Evolutionary conservation across 2,113 vertebrate species (phyloP).

Genomic region (Eudyptes chrysolophus): DNA sequence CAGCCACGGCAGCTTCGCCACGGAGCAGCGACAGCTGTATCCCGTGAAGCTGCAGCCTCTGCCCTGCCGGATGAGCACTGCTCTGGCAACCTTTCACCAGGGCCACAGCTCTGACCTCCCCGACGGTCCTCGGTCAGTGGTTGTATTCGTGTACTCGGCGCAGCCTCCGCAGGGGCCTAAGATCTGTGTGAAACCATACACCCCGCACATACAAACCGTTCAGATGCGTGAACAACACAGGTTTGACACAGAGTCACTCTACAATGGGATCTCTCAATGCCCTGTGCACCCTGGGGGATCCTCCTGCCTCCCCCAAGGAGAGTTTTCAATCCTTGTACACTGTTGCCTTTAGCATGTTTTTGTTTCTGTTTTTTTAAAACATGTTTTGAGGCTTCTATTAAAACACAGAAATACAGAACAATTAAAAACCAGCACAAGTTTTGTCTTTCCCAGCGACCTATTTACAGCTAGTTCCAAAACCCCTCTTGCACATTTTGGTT

Average conservation of each 20-base stretch:
- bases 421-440: constrained; percentile 90
- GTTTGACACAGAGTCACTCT: neutral
- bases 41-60: neutral
- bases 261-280: neutral
- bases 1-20: neutral
- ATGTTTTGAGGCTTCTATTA: constrained; percentile 87
- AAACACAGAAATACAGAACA: constrained; percentile 96
- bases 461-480: constrained; percentile 83
- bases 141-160: neutral
- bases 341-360: neutral
- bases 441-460: constrained; percentile 81
- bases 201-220: neutral
- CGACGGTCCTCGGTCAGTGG: neutral
- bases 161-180: neutral
- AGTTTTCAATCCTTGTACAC: constrained; percentile 13
- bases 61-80: fast-evolving
- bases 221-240: neutral
- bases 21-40: neutral
- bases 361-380: constrained; percentile 46
- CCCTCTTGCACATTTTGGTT: constrained; percentile 60
- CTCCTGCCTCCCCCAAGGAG: neutral
- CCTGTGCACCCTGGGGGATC: neutral
- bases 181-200: neutral
- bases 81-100: neutral
- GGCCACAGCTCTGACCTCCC: neutral